Percentiles rank a stretch among this genome's conserved stretches.
These are phyloP conservation scores for Agonopterix subpropinquella DNA, from an alignment of 2,888 invertebrate genomes.

Conservation along the genomic window DNA sequence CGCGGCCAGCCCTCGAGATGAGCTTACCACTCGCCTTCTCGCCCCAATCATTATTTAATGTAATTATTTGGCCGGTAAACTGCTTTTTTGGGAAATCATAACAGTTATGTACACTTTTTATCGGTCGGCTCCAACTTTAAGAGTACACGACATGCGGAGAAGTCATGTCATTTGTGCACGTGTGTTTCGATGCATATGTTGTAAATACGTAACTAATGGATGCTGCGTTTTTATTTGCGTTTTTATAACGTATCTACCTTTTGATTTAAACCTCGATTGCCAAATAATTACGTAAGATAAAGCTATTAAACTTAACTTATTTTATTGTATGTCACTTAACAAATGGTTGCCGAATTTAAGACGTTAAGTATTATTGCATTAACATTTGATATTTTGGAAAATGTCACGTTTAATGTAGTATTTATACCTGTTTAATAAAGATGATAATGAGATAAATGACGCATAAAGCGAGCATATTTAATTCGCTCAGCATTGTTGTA, in stretches of 20 bases:
- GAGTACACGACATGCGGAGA: slow-evolving; percentile 22
- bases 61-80: slow-evolving; percentile 65
- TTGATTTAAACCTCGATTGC: neutral
- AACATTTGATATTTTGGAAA: no score
- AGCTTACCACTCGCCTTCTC: slow-evolving; percentile 54
- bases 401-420: no score
- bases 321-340: no score
- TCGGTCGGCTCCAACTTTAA: slow-evolving; percentile 27
- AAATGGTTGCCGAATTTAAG: no score
- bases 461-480: no score
- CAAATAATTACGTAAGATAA: neutral
- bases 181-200: neutral
- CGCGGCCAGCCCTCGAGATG: slow-evolving; percentile 59
- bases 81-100: slow-evolving; percentile 54
- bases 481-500: no score
- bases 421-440: no score
- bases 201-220: slow-evolving; percentile 3
- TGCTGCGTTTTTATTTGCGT: neutral
- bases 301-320: no score
- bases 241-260: neutral
- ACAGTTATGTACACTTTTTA: slow-evolving; percentile 54
- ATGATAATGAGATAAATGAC: no score
- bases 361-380: no score
- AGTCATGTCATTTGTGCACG: slow-evolving; percentile 18
- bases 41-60: slow-evolving; percentile 67